These are phyloP conservation scores for Coreius guichenoti DNA, from an alignment of 2,797 vertebrate genomes.

Conservation along the genomic window DNA sequence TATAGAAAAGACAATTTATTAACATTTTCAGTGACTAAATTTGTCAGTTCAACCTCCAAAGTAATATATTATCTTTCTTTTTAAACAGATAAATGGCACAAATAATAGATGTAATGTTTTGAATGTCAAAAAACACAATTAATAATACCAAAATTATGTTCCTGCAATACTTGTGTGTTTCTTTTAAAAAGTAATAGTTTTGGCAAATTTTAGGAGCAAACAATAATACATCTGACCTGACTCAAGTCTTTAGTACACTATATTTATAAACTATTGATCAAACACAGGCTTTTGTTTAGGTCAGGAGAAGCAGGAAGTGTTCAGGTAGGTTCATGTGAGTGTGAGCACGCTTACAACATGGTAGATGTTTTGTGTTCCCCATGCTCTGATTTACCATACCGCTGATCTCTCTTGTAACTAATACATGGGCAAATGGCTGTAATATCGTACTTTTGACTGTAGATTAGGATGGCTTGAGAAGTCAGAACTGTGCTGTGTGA, in stretches of 20 bases:
- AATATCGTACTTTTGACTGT: slow-evolving; percentile 13
- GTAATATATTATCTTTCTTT: slow-evolving; percentile 16
- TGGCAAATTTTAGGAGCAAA: slow-evolving; percentile 45
- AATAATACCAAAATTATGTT: slow-evolving; percentile 36
- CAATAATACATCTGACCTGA: slow-evolving; percentile 27
- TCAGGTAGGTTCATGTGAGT: slow-evolving; percentile 19
- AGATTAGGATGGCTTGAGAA: slow-evolving; percentile 17
- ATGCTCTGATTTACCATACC: neutral
- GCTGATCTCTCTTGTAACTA: slow-evolving; percentile 22
- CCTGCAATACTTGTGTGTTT: slow-evolving; percentile 30
- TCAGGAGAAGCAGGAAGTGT: slow-evolving; percentile 14
- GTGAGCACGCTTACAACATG: neutral
- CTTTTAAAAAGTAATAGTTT: slow-evolving; percentile 39
- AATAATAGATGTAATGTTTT: slow-evolving; percentile 30
- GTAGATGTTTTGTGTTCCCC: neutral
- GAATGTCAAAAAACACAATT: slow-evolving; percentile 46
- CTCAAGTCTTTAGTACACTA: slow-evolving; percentile 2
- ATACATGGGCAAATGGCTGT: slow-evolving; percentile 12
- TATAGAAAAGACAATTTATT: slow-evolving; percentile 3
- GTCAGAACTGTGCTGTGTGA: slow-evolving; percentile 36
- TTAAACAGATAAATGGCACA: slow-evolving; percentile 48
- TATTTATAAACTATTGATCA: slow-evolving; percentile 3
- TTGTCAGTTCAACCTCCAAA: slow-evolving; percentile 21
- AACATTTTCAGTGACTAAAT: neutral
- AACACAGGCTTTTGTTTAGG: slow-evolving; percentile 35